Evolutionary conservation across 1,140 invertebrate genomes (phyloP).

Genomic region (Drosophila athabasca): DNA sequence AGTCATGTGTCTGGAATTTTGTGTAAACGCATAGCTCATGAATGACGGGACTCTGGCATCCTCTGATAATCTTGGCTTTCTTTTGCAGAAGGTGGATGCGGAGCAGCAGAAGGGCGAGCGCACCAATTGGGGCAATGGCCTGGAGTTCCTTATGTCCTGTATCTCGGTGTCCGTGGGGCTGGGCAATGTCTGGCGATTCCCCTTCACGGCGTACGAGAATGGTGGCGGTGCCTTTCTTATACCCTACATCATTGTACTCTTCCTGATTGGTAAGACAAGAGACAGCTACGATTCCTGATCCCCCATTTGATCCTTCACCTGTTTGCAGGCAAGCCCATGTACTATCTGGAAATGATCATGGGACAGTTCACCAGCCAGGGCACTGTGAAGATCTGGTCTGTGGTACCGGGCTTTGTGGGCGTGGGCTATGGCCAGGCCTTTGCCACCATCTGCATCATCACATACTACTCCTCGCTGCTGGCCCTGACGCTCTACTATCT

Average conservation of each 20-base stretch:
- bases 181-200: conserved; percentile 88
- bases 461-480: conserved; percentile 90
- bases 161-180: conserved; percentile 95
- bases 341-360: conserved; percentile 92
- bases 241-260: conserved; percentile 92
- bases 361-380: conserved; percentile 89
- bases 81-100: conserved; percentile 46
- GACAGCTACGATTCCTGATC: background rate
- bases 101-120: conserved; percentile 81
- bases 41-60: conserved; percentile 15
- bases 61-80: background rate
- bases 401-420: conserved; percentile 86
- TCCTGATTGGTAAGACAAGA: conserved; percentile 89
- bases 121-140: conserved; percentile 91
- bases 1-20: conserved; percentile 30
- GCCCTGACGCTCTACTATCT: conserved; percentile 89
- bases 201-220: conserved; percentile 93
- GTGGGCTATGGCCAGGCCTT: conserved; percentile 90
- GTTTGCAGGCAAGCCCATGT: conserved; percentile 87
- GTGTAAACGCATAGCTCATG: background rate
- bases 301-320: background rate
- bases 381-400: conserved; percentile 86
- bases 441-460: conserved; percentile 88
- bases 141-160: conserved; percentile 95
- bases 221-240: conserved; percentile 90